phyloP scores from a whole-genome alignment of 2,113 vertebrate genomes.

The Lichenostomus cassidix region DNA sequence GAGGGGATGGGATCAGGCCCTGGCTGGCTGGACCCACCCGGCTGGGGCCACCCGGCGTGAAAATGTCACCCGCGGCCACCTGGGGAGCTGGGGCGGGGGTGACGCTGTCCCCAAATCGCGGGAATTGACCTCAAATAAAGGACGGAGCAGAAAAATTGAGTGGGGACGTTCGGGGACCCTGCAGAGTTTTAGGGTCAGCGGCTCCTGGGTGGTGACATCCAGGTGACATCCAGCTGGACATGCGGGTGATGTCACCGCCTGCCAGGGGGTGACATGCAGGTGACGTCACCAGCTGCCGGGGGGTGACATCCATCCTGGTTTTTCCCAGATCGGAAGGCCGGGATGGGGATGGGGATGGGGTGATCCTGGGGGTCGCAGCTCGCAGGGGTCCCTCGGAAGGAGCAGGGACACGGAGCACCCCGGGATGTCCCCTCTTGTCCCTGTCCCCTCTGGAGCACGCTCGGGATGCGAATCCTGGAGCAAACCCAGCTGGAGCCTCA shows the following conservation, averaged over 20 bases:
- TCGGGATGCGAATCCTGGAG: not conserved
- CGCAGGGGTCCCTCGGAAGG: accelerated
- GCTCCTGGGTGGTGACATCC: not conserved
- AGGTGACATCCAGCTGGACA: not conserved
- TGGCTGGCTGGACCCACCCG: not conserved
- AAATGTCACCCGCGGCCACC: not conserved
- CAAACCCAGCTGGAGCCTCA: not conserved
- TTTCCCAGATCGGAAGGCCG: no score
- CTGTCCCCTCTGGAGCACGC: accelerated
- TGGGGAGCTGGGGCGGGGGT: accelerated
- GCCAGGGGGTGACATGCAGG: not conserved
- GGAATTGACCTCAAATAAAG: not conserved
- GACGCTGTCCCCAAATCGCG: accelerated
- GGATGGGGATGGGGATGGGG: not conserved
- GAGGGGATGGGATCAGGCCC: not conserved
- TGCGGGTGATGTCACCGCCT: not conserved
- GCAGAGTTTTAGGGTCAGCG: not conserved
- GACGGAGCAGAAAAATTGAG: not conserved
- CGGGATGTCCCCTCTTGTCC: not conserved
- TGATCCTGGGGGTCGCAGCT: not conserved
- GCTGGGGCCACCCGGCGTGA: not conserved
- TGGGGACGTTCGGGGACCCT: not conserved
- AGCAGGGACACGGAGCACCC: not conserved
- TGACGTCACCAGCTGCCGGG: not conserved
- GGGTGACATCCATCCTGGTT: not conserved